Conservation (phyloP, 1,140 invertebrate genomes). For the Hestina assimilis region DNA sequence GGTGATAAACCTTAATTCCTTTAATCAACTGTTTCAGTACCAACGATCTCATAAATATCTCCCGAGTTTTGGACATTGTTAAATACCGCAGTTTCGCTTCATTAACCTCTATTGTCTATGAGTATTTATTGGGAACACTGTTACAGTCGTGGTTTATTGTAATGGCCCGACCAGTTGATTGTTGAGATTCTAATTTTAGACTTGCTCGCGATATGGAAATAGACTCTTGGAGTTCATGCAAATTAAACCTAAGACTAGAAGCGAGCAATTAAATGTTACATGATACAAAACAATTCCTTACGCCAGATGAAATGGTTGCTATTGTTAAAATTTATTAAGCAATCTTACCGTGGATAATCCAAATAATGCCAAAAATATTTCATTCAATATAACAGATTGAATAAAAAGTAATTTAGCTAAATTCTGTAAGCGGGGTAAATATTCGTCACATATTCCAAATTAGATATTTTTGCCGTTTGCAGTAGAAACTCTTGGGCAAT, state of each 20-base stretch:
- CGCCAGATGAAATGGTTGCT: not conserved
- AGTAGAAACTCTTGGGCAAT: no score
- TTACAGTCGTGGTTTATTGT: conserved; percentile 26
- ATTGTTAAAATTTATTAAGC: no score
- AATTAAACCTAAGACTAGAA: not conserved
- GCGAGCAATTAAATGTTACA: not conserved
- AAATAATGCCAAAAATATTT: no score
- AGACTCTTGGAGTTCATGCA: not conserved
- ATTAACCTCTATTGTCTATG: conserved; percentile 32
- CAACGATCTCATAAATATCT: conserved; percentile 11
- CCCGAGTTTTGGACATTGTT: conserved; percentile 21
- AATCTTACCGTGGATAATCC: no score
- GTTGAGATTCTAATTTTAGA: conserved; percentile 15
- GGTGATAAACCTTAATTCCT: conserved; percentile 19
- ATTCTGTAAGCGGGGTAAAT: no score
- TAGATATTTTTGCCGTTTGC: no score
- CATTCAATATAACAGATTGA: no score
- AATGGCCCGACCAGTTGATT: conserved; percentile 13
- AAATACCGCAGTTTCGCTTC: conserved; percentile 14
- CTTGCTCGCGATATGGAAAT: conserved; percentile 6
- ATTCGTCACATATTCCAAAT: no score
- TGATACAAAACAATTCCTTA: not conserved
- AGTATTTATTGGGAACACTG: conserved; percentile 37
- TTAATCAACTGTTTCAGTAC: conserved; percentile 18
- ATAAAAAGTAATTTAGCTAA: no score